Conservation (phyloP, 2,888 invertebrate species). For the Ethmia dodecea region DNA sequence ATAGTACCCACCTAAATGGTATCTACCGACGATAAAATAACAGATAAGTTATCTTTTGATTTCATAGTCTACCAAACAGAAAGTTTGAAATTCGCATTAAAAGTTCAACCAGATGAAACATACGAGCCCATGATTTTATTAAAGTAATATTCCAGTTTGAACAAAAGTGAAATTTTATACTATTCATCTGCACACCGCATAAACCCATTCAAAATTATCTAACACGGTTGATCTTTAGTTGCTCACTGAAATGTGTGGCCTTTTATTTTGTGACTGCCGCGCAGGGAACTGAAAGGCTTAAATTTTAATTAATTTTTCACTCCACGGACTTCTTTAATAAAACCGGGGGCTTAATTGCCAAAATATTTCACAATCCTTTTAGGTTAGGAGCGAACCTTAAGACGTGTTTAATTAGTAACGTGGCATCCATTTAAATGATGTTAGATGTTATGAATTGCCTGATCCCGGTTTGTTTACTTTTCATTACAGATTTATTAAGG, state of each 20-base stretch:
- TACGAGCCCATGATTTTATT: conserved; percentile 8
- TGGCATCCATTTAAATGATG: conserved; percentile 36
- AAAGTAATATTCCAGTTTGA: conserved; percentile 16
- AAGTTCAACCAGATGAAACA: conserved; percentile 2
- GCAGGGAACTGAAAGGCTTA: conserved; percentile 58
- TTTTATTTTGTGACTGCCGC: conserved; percentile 53
- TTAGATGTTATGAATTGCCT: too few species aligned
- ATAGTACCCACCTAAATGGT: too few species aligned
- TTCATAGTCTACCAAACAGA: too few species aligned
- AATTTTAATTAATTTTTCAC: conserved; percentile 75
- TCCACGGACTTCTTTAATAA: conserved; percentile 60
- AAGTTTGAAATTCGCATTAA: too few species aligned
- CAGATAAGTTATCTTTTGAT: too few species aligned
- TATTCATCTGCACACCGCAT: conserved; percentile 42
- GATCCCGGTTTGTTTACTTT: too few species aligned
- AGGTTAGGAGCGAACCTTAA: conserved; percentile 37
- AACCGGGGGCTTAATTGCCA: conserved; percentile 56
- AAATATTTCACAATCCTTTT: conserved; percentile 61
- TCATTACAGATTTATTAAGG: too few species aligned
- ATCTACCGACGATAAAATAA: too few species aligned
- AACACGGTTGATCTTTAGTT: conserved; percentile 66
- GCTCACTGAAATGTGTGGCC: conserved; percentile 64
- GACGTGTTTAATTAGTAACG: conserved; percentile 54
- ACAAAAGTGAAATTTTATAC: conserved; percentile 40
- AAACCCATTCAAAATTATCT: conserved; percentile 63